Evolutionary conservation across 2,888 invertebrate species (phyloP).

Genomic region (Sepioteuthis lessoniana): DNA sequence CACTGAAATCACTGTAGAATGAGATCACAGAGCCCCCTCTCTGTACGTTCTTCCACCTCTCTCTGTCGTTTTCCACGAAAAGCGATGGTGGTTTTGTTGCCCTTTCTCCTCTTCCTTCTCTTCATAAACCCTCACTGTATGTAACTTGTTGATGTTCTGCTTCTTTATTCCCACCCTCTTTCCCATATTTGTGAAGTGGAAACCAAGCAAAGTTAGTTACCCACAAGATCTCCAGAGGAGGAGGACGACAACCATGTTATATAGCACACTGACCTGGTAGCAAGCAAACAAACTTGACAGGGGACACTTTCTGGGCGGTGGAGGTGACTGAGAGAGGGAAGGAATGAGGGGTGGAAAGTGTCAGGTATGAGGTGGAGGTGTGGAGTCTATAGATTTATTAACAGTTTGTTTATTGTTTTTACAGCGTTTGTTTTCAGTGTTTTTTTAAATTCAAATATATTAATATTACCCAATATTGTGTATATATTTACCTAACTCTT

Average conservation of each 20-base stretch:
- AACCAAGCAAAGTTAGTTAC: neutral
- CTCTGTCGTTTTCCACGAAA: neutral
- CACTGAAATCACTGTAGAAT: constrained; percentile 10
- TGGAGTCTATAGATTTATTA: no score
- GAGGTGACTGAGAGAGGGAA: neutral
- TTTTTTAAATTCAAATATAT: no score
- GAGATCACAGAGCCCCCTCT: neutral
- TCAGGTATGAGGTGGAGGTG: no score
- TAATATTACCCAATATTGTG: no score
- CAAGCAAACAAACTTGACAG: constrained; percentile 33
- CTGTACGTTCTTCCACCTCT: neutral
- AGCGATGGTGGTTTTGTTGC: neutral
- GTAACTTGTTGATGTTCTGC: no score
- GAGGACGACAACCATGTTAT: constrained; percentile 16
- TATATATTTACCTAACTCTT: no score
- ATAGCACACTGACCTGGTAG: constrained; percentile 33
- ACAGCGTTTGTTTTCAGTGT: no score
- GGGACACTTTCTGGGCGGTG: neutral
- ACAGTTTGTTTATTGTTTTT: no score
- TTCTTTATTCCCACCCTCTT: no score
- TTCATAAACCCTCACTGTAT: no score
- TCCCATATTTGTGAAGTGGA: neutral
- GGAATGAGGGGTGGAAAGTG: neutral
- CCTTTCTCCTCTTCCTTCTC: neutral
- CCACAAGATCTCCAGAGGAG: neutral